Base-by-base conservation (phyloP, 2,113 vertebrate species). In the Regulus satrapa region DNA sequence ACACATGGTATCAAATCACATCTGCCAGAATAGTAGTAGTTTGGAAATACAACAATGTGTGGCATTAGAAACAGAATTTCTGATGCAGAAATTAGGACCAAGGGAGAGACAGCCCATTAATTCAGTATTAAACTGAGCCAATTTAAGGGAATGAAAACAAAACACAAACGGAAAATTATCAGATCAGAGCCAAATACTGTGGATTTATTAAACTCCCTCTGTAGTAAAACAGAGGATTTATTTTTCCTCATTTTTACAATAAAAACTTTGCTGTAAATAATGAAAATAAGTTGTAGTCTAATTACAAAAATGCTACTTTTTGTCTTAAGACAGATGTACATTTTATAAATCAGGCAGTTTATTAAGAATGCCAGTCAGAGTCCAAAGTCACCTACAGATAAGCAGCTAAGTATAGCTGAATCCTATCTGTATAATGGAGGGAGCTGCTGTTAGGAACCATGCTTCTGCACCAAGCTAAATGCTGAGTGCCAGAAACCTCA, bases 51-150 rank as follows among this genome's bases (percentile, higher is more conserved):
- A 86, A 69, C 36, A 86, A 85, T 29, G 31, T 73, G 71, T 83
- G 51, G 71, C 63, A 67, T 88, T 83, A 88, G 67, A 91, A 88
- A 32, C 51, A 94, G 78, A 90, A 80, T 83, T 95, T 96, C 51
- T 95, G 74, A 94, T 83, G 85, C 78, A 94, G 85, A 97, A 92
- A 93, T 92, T 93, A 94, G 51, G 55, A 91, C 62, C 46, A 23
- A 93, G 85, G 88, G 88, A 95, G 67, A 85, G 82, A 85, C 55
- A 92, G 85, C 34, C 90, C 81, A 95, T 93, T 96, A 96, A 95
- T 95, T 95, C 89, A 80, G 51, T 69, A 89, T 76, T 89, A 96
- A 93, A 92, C 0, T 0, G 45, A 92, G 88, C 34, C 87, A 95
- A 73, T 95, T 96, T 92, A 90, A 69, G 63, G 51, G 31, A 92